Base-by-base conservation (phyloP, 2,113 vertebrate species). In the Smithornis capensis region DNA sequence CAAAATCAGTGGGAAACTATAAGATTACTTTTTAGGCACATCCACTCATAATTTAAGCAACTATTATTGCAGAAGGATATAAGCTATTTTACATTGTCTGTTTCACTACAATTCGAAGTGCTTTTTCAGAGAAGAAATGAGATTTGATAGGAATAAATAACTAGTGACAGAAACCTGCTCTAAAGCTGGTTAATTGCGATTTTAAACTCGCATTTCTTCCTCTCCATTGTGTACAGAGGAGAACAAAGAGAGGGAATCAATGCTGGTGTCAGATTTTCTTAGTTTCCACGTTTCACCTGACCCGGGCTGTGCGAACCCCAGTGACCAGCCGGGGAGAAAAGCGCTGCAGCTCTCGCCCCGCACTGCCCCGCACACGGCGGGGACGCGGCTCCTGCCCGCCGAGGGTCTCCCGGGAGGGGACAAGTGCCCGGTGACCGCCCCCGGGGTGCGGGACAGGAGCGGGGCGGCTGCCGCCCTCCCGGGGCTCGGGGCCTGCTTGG, bases 201-300 rank as follows among this genome's bases (percentile, higher is more conserved):
- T 97, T 94, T 93, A 42, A 96, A 98, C 94, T 87, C 96, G 15
- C 93, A 56, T 76, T 96, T 92, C 93, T 97, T 92, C 73, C 94
- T 95, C 94, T 89, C 92, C 86, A 56, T 78, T 85, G 86, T 91
- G 90, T 9, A 49, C 76, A 1, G 29, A 92, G 84, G 83, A 94
- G 95, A 96, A 97, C 95, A 97, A 96, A 97, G 97, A 81, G 96
- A 91, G 92, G 85, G 94, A 94, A 97, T 97, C 97, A 91, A 93
- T 98, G 96, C 56, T 31, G 50, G 79, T 97, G 97, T 97, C 97
- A 91, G 69, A 83, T 96, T 96, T 95, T 94, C 94, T 87, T 19
- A 29, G 80, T 94, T 97, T 92, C 92, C 83, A 21, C 53, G 33
- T 91, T 92, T 92, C 87, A 52, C 83, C 95, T 95, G 97, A 92